Percentiles rank a stretch among this genome's conserved stretches.
Evolutionary conservation across 2,888 invertebrate genomes (phyloP).

Genomic region (Mechanitis messenoides): DNA sequence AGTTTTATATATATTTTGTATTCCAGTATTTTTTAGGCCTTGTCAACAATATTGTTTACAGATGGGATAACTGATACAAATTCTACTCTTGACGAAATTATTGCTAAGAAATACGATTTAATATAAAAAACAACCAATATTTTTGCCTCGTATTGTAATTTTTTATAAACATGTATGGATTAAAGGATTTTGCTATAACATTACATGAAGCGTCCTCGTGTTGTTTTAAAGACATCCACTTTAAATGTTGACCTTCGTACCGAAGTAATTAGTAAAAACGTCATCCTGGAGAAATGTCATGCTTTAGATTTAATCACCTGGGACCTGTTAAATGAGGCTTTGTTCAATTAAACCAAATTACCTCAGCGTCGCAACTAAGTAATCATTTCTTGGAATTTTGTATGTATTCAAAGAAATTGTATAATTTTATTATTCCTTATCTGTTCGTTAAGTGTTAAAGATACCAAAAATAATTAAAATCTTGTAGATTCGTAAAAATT

Average conservation of each 20-base stretch:
- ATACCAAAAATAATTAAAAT: too few relatives aligned
- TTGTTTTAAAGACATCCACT: neutral
- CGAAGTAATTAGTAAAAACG: conserved; percentile 25
- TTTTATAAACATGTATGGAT: too few relatives aligned
- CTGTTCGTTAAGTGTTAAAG: neutral
- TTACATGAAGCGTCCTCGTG: neutral
- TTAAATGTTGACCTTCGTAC: conserved; percentile 17
- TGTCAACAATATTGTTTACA: too few relatives aligned
- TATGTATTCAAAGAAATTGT: too few relatives aligned
- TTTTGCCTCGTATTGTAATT: too few relatives aligned
- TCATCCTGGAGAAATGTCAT: conserved; percentile 13
- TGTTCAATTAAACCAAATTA: conserved; percentile 15
- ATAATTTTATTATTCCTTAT: neutral
- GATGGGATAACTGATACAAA: too few relatives aligned
- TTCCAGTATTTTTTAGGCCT: too few relatives aligned
- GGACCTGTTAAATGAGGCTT: conserved; percentile 17
- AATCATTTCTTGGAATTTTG: neutral
- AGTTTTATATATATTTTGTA: too few relatives aligned
- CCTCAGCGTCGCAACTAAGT: conserved; percentile 6
- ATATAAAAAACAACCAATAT: too few relatives aligned
- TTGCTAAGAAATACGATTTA: too few relatives aligned
- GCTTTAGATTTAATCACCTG: conserved; percentile 16
- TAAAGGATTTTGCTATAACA: neutral
- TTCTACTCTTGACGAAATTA: too few relatives aligned
- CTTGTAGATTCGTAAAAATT: too few relatives aligned